Evolutionary conservation across 2,113 vertebrate species (phyloP), one percentile per base, ranked within the genome.

Genomic region (Plotosus lineatus): DNA sequence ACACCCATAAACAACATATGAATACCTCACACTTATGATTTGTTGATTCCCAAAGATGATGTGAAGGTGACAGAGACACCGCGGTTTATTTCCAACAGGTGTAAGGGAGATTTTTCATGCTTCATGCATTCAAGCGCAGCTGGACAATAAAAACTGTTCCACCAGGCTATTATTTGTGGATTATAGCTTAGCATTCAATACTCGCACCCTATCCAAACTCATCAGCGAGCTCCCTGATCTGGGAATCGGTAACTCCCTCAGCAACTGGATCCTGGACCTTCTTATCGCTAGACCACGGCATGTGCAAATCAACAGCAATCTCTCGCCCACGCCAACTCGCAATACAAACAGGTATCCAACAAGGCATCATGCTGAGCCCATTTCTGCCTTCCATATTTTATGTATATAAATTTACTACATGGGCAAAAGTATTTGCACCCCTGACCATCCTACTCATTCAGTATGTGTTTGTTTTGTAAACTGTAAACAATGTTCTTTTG

Each of bases 231-330:
- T 73, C 17, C 69, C 4, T 21, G 28, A 51, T 51, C 46, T 73
- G 69, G 46, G 48, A 51, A 48, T 51, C n/a, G 14, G 69, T 6
- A 73, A 51, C 12, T 73, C 69, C 46, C 46, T 36, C 17, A 73
- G 23, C 69, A 21, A 5, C 48, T 23, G 28, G 3, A 33, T 51
- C 6, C 69, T 23, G 46, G 28, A 73, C 69, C 26, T 66, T 66
- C 14, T 61, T 33, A 6, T 15, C 33, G 58, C 58, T 61, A 61
- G 58, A 33, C 12, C 31, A 63, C 17, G 15, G 36, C 19, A 26
- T 21, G 69, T 71, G 42, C 28, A 33, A 72, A 72, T 72, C 69
- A 72, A 50, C 26, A 33, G 69, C 28, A 50, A 31, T 33, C 69
- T 72, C 44, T 19, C 26, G 19, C 50, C 15, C 69, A 28, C 8